These are phyloP conservation scores for Menidia beryllina DNA, from an alignment of 2,113 vertebrate species.

Conservation along the genomic window DNA sequence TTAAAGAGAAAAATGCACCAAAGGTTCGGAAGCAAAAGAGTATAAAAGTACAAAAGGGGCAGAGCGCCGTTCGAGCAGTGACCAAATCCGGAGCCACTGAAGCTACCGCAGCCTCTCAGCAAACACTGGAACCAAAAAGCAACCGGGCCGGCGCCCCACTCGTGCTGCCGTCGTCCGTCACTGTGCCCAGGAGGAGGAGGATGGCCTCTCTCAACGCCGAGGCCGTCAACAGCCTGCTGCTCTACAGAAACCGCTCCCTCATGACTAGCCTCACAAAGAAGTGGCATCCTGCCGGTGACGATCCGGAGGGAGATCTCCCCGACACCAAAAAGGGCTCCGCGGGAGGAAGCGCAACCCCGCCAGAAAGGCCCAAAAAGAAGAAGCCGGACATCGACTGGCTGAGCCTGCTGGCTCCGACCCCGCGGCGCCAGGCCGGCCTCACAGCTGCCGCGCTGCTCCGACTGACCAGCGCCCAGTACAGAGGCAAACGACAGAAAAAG, in stretches of 20 bases:
- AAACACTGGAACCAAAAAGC: slow-evolving; percentile 73
- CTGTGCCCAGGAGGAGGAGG: slow-evolving; percentile 90
- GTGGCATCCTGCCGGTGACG: slow-evolving; percentile 64
- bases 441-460: slow-evolving; percentile 94
- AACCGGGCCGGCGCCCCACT: slow-evolving; percentile 70
- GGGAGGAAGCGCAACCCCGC: slow-evolving; percentile 39
- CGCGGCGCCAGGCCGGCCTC: slow-evolving; percentile 94
- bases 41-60: slow-evolving; percentile 58
- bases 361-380: slow-evolving; percentile 62
- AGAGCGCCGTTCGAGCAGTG: slow-evolving; percentile 40
- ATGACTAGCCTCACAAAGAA: slow-evolving; percentile 69
- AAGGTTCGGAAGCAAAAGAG: slow-evolving; percentile 55
- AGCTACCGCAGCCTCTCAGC: slow-evolving; percentile 50
- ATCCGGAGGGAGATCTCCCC: slow-evolving; percentile 34
- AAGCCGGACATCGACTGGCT: slow-evolving; percentile 73
- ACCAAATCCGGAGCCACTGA: slow-evolving; percentile 67
- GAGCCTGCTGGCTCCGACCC: slow-evolving; percentile 84
- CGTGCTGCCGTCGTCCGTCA: slow-evolving; percentile 35
- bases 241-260: slow-evolving; percentile 84
- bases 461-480: slow-evolving; percentile 86
- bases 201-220: slow-evolving; percentile 97
- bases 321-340: slow-evolving; percentile 69
- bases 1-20: slow-evolving; percentile 40
- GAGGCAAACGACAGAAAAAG: slow-evolving; percentile 80
- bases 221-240: slow-evolving; percentile 94